A percentile compares a stretch with the other conserved stretches of the same genome.
Evolutionary conservation across 2,888 invertebrate species (phyloP).

Genomic region (Tetanocera ferruginea): DNA sequence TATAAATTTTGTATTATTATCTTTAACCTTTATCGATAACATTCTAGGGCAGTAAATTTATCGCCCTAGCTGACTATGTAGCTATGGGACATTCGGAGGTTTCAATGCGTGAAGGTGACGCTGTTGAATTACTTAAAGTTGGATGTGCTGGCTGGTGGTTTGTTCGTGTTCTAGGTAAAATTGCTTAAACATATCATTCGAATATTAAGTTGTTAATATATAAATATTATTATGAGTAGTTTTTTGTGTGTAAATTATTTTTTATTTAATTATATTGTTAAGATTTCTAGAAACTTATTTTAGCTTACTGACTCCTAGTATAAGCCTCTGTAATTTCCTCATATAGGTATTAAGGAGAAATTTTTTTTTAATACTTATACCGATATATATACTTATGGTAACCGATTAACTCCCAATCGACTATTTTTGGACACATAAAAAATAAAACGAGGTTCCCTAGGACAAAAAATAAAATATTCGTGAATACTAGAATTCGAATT

Average conservation of each 20-base stretch:
- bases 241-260: background rate
- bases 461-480: too few species aligned
- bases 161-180: slow-evolving; percentile 83
- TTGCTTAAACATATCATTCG: background rate
- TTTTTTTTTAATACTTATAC: too few species aligned
- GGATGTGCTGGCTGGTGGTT: slow-evolving; percentile 98
- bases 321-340: too few species aligned
- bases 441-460: too few species aligned
- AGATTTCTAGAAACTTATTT: background rate
- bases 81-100: slow-evolving; percentile 93
- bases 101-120: slow-evolving; percentile 90
- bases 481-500: too few species aligned
- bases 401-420: too few species aligned
- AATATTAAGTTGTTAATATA: background rate
- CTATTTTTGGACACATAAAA: too few species aligned
- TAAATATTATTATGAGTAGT: background rate
- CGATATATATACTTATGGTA: too few species aligned
- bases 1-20: background rate
- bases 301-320: too few species aligned
- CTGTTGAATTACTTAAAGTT: slow-evolving; percentile 89
- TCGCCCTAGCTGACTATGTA: slow-evolving; percentile 93
- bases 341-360: too few species aligned
- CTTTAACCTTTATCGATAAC: background rate
- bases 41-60: slow-evolving; percentile 81
- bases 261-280: background rate